Base-by-base conservation (phyloP, 2,888 invertebrate species). In the Alloscopus bannaensis region DNA sequence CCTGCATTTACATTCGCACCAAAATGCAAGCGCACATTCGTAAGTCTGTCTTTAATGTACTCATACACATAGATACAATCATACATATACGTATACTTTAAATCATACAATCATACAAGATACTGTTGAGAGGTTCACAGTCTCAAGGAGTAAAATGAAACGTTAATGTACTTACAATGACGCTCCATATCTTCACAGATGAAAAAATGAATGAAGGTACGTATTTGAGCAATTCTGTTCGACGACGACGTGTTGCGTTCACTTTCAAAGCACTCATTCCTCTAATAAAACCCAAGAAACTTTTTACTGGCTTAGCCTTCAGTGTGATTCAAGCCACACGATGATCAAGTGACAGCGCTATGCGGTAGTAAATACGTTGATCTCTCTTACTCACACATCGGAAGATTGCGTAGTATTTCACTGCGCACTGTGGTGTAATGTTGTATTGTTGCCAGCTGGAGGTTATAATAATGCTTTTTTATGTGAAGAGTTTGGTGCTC, bases 291-390 rank as follows among this genome's bases (percentile, higher is more conserved):
- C 75, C 60, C 72, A 55, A 50, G 76, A 77, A 52, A 57, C 66
- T 66, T 78, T 77, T 71, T 78, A 65, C 57, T 78, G 47, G 59
- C 40, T 78, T 66, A 78, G 78, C 78, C 71, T 71, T 78, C 78
- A 78, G 78, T 78, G n/a, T 57, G 78, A 66, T 60, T 71, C 71
- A 71, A 60, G 71, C 26, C 20, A 31, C n/a, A n/a, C 47, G 60
- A 78, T 64, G 77, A 77, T 24, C 71, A 78, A 78, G 78, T 78
- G 78, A 78, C 78, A 78, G 78, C 71, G 71, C 71, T 36, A 78
- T 78, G 78, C 78, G 78, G 78, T 55, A 78, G 78, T 70, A 52
- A 64, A 77, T 65, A 47, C 70, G 65, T 57, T 65, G 77, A 77
- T 77, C 70, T 47, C 52, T 47, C 47, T 28, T n/a, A 40, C 47